Conservation (phyloP, 2,797 vertebrate genomes). For the Tympanoctomys barrerae region DNA sequence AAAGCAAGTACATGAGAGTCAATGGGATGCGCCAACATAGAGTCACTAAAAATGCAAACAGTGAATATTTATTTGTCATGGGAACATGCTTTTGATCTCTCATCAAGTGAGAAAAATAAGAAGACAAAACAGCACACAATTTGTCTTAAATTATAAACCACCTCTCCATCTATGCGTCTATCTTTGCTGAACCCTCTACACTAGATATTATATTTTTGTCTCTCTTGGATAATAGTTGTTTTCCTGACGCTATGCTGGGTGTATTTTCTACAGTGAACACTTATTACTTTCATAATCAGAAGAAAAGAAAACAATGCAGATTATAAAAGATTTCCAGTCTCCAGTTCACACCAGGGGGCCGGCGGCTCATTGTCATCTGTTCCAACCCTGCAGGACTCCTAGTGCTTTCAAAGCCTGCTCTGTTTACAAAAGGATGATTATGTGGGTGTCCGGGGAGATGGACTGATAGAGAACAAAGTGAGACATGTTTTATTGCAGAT, state of each 20-base stretch:
- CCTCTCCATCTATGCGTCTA: neutral
- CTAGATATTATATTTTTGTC: conserved; percentile 14
- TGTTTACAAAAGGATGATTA: conserved; percentile 76
- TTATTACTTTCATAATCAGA: conserved; percentile 43
- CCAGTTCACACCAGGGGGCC: conserved; percentile 63
- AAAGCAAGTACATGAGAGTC: neutral
- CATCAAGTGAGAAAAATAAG: neutral
- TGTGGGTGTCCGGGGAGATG: conserved; percentile 70
- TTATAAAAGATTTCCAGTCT: conserved; percentile 62
- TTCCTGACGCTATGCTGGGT: neutral
- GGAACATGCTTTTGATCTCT: conserved; percentile 30
- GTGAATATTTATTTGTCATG: neutral
- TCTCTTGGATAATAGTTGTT: conserved; percentile 45
- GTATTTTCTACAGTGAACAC: conserved; percentile 48
- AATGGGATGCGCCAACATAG: neutral
- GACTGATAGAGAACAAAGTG: conserved; percentile 72
- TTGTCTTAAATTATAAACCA: neutral
- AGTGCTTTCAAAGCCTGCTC: conserved; percentile 72
- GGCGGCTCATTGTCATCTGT: conserved; percentile 52
- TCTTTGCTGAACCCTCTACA: neutral
- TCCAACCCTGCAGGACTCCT: conserved; percentile 60
- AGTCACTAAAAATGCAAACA: neutral
- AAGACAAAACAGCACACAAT: conserved; percentile 11
- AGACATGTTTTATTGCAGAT: conserved; percentile 75
- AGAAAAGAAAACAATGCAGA: conserved; percentile 57